A percentile compares a stretch with the other conserved stretches of the same genome.
phyloP scores from a whole-genome alignment of 2,888 invertebrate species.

The Meliscaeva auricollis region DNA sequence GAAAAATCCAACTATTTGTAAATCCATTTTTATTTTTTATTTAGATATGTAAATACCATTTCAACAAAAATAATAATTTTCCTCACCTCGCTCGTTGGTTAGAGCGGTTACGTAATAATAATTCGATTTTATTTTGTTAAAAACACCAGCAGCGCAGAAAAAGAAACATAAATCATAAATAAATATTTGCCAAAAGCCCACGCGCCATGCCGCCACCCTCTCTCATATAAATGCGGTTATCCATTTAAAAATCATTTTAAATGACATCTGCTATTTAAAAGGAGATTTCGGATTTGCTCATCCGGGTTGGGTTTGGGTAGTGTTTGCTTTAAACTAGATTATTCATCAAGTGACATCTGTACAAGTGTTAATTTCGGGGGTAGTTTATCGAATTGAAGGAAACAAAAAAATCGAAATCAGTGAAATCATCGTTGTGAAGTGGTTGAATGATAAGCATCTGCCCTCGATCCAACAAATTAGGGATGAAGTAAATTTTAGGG shows the following conservation, averaged over 20 bases:
- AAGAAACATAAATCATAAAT: constrained; percentile 49
- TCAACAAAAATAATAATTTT: constrained; percentile 18
- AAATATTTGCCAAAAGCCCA: constrained; percentile 64
- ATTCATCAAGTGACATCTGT: constrained; percentile 71
- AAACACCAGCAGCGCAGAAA: background rate
- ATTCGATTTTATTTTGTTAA: constrained; percentile 36
- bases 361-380: constrained; percentile 63
- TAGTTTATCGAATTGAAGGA: background rate
- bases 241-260: constrained; percentile 73
- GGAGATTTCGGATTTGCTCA: constrained; percentile 26
- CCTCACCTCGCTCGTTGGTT: background rate
- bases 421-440: constrained; percentile 25
- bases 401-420: constrained; percentile 9
- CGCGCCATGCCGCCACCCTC: constrained; percentile 61
- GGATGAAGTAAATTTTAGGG: constrained; percentile 67
- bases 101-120: no score
- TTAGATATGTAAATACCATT: no score
- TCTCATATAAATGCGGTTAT: constrained; percentile 8
- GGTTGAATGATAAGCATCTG: constrained; percentile 69
- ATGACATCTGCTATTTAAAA: constrained; percentile 73
- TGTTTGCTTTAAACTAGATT: constrained; percentile 64
- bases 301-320: constrained; percentile 10
- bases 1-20: no score
- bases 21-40: no score
- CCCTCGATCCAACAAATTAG: constrained; percentile 62